A percentile compares a stretch with the other conserved stretches of the same genome.
Evolutionary conservation across 2,797 vertebrate species (phyloP).

Genomic region (Chiroxiphia lanceolata): DNA sequence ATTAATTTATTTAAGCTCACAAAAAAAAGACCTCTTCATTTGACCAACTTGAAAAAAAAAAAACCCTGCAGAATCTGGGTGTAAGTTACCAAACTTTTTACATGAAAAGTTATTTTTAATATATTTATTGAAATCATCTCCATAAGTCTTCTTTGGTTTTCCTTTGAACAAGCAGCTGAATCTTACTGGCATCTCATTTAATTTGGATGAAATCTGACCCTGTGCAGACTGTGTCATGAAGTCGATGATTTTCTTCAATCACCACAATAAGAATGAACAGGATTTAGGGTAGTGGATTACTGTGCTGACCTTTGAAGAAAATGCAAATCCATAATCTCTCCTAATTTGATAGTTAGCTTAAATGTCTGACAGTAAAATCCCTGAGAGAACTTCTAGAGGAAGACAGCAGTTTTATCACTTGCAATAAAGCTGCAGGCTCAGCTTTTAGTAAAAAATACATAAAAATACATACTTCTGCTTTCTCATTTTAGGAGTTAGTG

Average conservation of each 20-base stretch:
- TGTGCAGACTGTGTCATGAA: neutral
- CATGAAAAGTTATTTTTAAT: neutral
- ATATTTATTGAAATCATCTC: neutral
- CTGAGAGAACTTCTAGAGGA: neutral
- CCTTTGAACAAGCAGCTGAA: neutral
- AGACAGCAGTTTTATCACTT: neutral
- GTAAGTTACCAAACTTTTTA: neutral
- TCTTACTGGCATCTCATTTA: neutral
- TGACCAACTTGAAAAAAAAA: neutral
- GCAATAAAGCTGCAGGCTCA: neutral
- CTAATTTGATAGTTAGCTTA: neutral
- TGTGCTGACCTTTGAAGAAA: slow-evolving; percentile 11
- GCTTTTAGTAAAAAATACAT: neutral
- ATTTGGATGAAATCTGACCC: neutral
- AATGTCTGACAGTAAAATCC: neutral
- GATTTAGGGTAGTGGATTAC: neutral
- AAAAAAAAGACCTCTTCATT: neutral
- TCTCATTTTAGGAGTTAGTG: neutral
- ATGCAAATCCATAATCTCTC: slow-evolving; percentile 21
- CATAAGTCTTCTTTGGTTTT: neutral
- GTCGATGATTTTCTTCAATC: neutral
- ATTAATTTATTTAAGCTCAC: neutral
- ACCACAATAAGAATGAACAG: neutral
- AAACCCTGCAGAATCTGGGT: neutral
- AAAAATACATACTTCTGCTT: neutral